Conservation (phyloP, 2,888 invertebrate genomes). For the Autographa pulchrina region DNA sequence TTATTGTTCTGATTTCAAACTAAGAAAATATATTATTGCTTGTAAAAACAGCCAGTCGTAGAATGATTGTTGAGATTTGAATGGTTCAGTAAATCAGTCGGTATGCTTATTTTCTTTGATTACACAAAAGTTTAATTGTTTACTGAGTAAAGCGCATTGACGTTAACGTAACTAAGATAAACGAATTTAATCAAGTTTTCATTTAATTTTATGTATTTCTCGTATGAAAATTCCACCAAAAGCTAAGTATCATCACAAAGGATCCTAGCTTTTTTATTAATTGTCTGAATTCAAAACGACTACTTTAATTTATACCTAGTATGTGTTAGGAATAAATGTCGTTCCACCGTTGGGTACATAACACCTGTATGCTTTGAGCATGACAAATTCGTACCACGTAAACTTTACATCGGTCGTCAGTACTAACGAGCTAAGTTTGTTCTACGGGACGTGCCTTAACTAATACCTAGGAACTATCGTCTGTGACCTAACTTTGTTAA, state of each 20-base stretch:
- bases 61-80: background rate
- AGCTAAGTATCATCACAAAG: too few relatives aligned
- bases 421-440: constrained; percentile 69
- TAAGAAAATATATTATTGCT: constrained; percentile 19
- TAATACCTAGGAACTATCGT: constrained; percentile 53
- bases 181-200: too few relatives aligned
- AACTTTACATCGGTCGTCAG: constrained; percentile 51
- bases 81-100: background rate
- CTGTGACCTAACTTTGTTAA: constrained; percentile 49
- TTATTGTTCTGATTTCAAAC: constrained; percentile 31
- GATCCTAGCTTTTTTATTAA: too few relatives aligned
- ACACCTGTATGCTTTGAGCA: constrained; percentile 10
- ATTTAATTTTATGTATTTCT: too few relatives aligned
- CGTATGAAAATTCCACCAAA: too few relatives aligned
- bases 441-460: constrained; percentile 60
- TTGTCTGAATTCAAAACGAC: too few relatives aligned
- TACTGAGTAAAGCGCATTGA: background rate
- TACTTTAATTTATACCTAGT: too few relatives aligned
- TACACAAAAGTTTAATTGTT: background rate
- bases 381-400: constrained; percentile 33
- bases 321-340: background rate
- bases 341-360: background rate
- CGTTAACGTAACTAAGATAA: background rate
- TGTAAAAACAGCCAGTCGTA: background rate
- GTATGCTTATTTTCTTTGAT: background rate